phyloP scores from a whole-genome alignment of 2,888 invertebrate genomes.

The Agrotis clavis region DNA sequence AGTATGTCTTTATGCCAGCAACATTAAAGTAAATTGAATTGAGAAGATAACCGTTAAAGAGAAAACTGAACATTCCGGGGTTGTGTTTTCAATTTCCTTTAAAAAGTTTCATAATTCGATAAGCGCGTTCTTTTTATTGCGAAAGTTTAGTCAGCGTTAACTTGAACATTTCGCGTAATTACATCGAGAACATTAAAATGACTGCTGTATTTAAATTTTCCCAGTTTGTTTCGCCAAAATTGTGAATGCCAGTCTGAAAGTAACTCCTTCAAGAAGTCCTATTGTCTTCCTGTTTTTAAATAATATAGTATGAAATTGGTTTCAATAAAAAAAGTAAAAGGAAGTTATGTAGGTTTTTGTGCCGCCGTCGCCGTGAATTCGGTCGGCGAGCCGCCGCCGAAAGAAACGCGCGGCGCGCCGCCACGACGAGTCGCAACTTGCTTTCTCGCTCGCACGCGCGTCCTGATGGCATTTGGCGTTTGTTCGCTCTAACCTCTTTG shows the following conservation, averaged over 20 bases:
- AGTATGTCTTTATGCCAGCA: not conserved
- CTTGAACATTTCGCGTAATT: conserved; percentile 51
- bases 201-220: conserved; percentile 29
- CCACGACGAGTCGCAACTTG: too few relatives aligned
- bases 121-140: conserved; percentile 42
- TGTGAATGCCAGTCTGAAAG: conserved; percentile 7
- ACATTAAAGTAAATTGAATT: conserved; percentile 33
- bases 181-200: conserved; percentile 31
- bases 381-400: too few relatives aligned
- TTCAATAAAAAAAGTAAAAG: too few relatives aligned
- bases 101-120: conserved; percentile 50
- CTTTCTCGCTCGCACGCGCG: too few relatives aligned
- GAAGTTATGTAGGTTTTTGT: too few relatives aligned
- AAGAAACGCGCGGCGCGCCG: too few relatives aligned
- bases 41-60: conserved; percentile 12
- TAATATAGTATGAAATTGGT: too few relatives aligned
- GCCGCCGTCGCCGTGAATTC: too few relatives aligned
- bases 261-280: not conserved
- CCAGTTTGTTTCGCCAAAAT: not conserved
- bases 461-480: too few relatives aligned
- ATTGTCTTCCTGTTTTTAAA: too few relatives aligned
- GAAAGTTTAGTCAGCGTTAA: conserved; percentile 47
- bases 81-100: conserved; percentile 42
- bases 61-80: conserved; percentile 20
- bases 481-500: too few relatives aligned